These are phyloP conservation scores for Diaprepes abbreviatus DNA, from an alignment of 2,888 invertebrate genomes.

Conservation along the genomic window DNA sequence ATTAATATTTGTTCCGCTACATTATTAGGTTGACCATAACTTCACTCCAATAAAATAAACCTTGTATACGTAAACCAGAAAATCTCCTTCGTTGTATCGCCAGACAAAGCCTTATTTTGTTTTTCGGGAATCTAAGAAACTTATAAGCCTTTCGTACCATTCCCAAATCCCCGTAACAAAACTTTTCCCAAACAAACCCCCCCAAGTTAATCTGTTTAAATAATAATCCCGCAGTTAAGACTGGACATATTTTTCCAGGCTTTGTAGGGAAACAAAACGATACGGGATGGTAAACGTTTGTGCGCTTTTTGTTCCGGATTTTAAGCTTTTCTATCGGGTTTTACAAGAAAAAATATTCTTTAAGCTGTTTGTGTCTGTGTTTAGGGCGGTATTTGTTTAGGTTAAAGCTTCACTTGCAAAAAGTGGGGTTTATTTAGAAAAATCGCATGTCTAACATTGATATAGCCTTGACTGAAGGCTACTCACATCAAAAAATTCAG, in stretches of 20 bases:
- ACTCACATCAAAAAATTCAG: too few species aligned
- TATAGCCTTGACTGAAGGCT: too few species aligned
- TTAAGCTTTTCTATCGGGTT: background rate
- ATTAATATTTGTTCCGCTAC: too few species aligned
- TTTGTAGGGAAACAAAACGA: background rate
- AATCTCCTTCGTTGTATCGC: background rate
- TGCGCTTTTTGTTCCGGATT: conserved; percentile 10
- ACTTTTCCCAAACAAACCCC: conserved; percentile 19
- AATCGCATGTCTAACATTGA: too few species aligned
- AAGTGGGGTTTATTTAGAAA: too few species aligned
- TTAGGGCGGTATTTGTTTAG: background rate
- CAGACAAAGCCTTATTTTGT: conserved; percentile 6
- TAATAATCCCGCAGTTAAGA: conserved; percentile 31
- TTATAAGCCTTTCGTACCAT: background rate
- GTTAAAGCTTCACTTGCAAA: too few species aligned
- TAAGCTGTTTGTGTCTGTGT: background rate
- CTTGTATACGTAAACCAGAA: too few species aligned
- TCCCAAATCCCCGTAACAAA: conserved; percentile 12
- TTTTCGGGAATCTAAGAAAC: background rate
- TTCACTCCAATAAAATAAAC: too few species aligned
- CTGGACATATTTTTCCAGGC: conserved; percentile 24
- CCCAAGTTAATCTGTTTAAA: conserved; percentile 29
- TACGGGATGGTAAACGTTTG: background rate
- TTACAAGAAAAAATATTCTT: too few species aligned
- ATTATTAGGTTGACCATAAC: too few species aligned